Percentiles rank a stretch among this genome's conserved stretches.
Conservation (phyloP, 2,113 vertebrate species). For the Abramis brama region DNA sequence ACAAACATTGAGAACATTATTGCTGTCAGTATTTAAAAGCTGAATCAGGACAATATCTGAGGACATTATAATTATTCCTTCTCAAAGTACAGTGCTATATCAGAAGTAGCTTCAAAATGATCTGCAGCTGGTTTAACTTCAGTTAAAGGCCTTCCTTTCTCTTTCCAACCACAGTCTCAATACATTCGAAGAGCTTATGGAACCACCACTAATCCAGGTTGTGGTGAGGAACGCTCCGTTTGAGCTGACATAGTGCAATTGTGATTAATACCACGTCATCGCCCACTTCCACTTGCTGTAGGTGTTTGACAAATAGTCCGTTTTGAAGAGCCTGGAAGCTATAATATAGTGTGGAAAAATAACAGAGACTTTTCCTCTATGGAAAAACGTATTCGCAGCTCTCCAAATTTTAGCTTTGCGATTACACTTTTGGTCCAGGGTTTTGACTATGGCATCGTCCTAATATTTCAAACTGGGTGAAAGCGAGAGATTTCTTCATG, state of each 20-base stretch:
- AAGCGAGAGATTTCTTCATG: not conserved
- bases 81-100: slow-evolving; percentile 12
- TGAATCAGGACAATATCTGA: slow-evolving; percentile 12
- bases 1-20: slow-evolving; percentile 47
- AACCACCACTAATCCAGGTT: not conserved
- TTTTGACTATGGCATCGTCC: not conserved
- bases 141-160: not conserved
- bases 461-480: slow-evolving; percentile 1
- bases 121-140: not conserved
- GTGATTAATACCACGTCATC: not conserved
- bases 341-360: slow-evolving; percentile 10
- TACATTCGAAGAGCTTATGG: slow-evolving; percentile 30
- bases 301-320: not conserved
- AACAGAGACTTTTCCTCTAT: not conserved
- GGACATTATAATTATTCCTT: not conserved
- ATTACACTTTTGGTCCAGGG: not conserved
- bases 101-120: not conserved
- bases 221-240: not conserved
- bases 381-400: not conserved
- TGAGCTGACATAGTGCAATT: not conserved
- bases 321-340: not conserved
- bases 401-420: not conserved
- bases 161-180: not conserved
- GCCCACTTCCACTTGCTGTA: not conserved
- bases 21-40: slow-evolving; percentile 31